phyloP scores from a whole-genome alignment of 2,797 vertebrate genomes.

The Sebastolobus alascanus region DNA sequence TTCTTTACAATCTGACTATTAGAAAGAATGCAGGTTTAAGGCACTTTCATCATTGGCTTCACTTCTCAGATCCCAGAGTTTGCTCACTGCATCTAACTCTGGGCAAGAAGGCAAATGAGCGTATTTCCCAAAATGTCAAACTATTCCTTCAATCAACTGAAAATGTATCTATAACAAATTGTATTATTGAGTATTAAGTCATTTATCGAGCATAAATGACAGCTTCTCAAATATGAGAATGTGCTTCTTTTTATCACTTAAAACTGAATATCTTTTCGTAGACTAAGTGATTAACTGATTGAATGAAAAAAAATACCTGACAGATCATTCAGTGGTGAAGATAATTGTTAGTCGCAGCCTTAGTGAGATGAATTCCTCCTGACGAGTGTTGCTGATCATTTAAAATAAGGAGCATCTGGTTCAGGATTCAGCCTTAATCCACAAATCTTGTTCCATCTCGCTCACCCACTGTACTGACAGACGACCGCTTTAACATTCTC shows the following conservation, averaged over 20 bases:
- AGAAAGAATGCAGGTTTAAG: too few species aligned
- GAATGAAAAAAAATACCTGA: not conserved
- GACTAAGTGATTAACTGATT: not conserved
- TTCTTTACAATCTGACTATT: too few species aligned
- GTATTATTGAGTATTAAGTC: not conserved
- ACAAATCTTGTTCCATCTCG: slow-evolving; percentile 44
- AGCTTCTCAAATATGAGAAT: not conserved
- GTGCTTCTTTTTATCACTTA: not conserved
- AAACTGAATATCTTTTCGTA: not conserved
- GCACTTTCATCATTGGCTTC: too few species aligned
- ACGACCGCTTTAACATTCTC: slow-evolving; percentile 31
- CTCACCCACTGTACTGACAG: slow-evolving; percentile 28
- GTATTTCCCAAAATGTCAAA: not conserved
- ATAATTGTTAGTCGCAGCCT: not conserved
- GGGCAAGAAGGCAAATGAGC: too few species aligned
- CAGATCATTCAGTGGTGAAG: not conserved
- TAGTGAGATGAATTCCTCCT: not conserved
- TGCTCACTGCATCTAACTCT: too few species aligned
- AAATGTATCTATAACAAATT: too few species aligned
- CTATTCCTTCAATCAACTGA: not conserved
- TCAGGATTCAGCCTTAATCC: slow-evolving; percentile 25
- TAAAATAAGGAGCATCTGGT: not conserved
- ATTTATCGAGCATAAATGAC: not conserved
- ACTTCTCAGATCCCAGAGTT: too few species aligned
- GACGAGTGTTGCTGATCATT: not conserved